These are phyloP conservation scores for Limnephilus lunatus DNA, from an alignment of 2,888 invertebrate species.

Conservation along the genomic window DNA sequence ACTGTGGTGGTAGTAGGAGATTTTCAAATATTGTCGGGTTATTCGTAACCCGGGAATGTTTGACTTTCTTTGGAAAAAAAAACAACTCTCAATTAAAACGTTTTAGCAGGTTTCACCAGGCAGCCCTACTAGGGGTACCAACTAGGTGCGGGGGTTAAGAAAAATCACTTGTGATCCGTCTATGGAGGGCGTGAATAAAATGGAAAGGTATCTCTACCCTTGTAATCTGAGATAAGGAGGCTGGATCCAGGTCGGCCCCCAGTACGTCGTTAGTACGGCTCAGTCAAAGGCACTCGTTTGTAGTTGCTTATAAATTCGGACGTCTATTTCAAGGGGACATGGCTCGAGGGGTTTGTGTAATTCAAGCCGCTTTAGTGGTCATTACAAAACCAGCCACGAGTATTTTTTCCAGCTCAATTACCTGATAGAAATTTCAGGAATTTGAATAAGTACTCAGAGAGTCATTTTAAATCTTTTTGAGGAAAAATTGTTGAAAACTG, in stretches of 20 bases:
- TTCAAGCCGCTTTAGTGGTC: slow-evolving; percentile 24
- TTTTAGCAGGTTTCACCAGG: not conserved
- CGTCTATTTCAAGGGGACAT: slow-evolving; percentile 43
- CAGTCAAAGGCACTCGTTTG: slow-evolving; percentile 49
- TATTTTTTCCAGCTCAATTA: not conserved
- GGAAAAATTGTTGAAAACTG: not conserved
- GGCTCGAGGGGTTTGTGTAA: slow-evolving; percentile 23
- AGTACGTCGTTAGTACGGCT: slow-evolving; percentile 56
- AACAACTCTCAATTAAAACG: not conserved
- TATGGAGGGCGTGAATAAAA: slow-evolving; percentile 54
- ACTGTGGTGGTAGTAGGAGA: too few relatives aligned
- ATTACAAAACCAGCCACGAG: slow-evolving; percentile 9
- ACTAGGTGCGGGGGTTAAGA: slow-evolving; percentile 54
- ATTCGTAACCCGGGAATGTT: too few relatives aligned
- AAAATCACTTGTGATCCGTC: slow-evolving; percentile 61
- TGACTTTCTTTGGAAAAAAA: too few relatives aligned
- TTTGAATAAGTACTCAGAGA: not conserved
- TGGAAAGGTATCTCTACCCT: slow-evolving; percentile 42
- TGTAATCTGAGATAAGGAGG: slow-evolving; percentile 61
- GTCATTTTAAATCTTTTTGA: not conserved
- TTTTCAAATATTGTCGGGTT: too few relatives aligned
- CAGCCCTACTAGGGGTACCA: slow-evolving; percentile 22
- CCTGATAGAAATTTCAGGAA: not conserved
- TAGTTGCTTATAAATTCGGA: slow-evolving; percentile 56
- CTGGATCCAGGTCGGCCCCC: slow-evolving; percentile 57